Evolutionary conservation across 2,888 invertebrate species (phyloP), one percentile per base, ranked within the genome.

Genomic region (Cheilosia scutellata): DNA sequence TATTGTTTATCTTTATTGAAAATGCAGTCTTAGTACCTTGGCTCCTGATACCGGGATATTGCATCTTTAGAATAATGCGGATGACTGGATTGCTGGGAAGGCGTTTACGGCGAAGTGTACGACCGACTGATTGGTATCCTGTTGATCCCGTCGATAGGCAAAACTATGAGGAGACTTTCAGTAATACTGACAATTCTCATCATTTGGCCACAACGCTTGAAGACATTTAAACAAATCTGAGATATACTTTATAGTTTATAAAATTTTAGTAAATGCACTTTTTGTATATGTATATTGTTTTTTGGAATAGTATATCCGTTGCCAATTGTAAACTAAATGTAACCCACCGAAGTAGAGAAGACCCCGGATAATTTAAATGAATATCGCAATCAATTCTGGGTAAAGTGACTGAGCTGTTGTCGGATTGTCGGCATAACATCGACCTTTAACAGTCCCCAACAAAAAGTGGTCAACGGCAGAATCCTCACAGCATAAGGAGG

Each of bases 101-200:
- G 0, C 88, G 88, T 4, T 68, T 88, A 11, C 87, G 47, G n/a
- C 57, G 76, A n/a, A 55, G 79, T 53, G n/a, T 82, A 0, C 53
- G 66, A 29, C 88, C 88, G 6, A 87, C 71, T 6, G 87, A 88
- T 72, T 88, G 88, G 88, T 88, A 88, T 87, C 88, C 88, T 5
- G 74, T n/a, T 13, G 87, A 88, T 58, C 58, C 87, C 1, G 13
- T 7, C 5, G 79, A 88, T 13, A 77, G 76, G 27, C 87, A 87
- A n/a, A 74, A 51, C 1, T 88, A 88, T 37, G 87, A 88, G 11
- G 79, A 87, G 25, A 29, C 63, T 1, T 82, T 92, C 71, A 91
- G 90, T 2, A 90, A 90, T 82, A 80, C 89, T 2, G 92, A 92
- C 27, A 87, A 89, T 9, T 90, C 91, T 0, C 91, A 92, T 88